Evolutionary conservation across 2,888 invertebrate genomes (phyloP).

Genomic region (Limnephilus lunatus): DNA sequence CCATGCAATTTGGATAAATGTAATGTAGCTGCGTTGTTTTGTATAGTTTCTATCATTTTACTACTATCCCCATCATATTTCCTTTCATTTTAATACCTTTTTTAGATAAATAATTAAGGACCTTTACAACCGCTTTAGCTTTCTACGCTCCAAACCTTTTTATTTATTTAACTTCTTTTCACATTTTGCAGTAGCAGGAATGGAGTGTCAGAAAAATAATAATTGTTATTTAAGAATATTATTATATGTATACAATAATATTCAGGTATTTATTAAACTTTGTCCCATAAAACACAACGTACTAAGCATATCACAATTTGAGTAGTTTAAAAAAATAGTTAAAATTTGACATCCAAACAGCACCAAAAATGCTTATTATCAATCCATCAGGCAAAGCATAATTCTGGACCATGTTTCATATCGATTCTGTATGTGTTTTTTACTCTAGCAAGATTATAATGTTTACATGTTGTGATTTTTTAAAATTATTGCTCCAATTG

Average conservation of each 20-base stretch:
- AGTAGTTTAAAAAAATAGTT: not conserved
- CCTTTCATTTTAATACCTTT: constrained; percentile 4
- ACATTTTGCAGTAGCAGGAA: constrained; percentile 12
- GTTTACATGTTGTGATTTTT: not conserved
- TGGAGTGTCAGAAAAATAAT: constrained; percentile 20
- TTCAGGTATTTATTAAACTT: constrained; percentile 20
- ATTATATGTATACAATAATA: constrained; percentile 25
- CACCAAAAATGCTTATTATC: not conserved
- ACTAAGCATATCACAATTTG: not conserved
- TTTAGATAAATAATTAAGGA: not conserved
- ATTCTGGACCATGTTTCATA: not conserved
- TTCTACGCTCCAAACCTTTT: not conserved
- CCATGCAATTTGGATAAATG: constrained; percentile 68
- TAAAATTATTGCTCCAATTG: not conserved
- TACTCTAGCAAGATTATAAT: not conserved
- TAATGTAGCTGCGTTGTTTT: constrained; percentile 72
- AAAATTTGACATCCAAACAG: not conserved
- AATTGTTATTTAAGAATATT: constrained; percentile 5
- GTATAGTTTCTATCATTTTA: constrained; percentile 67
- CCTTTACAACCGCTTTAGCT: constrained; percentile 15
- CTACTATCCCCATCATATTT: not conserved
- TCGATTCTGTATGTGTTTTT: not conserved
- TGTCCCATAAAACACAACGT: not conserved
- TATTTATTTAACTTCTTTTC: not conserved
- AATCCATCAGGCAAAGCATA: not conserved